Percentiles rank a stretch among this genome's conserved stretches.
These are phyloP conservation scores for Corythornis vintsioides DNA, from an alignment of 2,113 vertebrate genomes.

Conservation along the genomic window DNA sequence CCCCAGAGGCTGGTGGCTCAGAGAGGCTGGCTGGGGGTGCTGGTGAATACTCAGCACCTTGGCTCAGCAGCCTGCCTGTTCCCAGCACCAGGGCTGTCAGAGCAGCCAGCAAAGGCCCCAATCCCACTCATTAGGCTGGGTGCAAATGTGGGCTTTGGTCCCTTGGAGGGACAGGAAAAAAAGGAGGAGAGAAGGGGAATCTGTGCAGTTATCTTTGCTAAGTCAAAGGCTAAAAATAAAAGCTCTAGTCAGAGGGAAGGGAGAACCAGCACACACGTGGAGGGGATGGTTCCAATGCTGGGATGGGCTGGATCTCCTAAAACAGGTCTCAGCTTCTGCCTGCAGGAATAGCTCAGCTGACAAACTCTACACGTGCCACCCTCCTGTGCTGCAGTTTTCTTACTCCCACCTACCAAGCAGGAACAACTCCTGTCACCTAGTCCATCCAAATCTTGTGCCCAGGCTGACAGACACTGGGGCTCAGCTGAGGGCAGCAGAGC, in stretches of 20 bases:
- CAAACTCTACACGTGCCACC: background rate
- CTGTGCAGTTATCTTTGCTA: background rate
- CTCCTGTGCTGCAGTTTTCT: background rate
- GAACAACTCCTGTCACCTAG: background rate
- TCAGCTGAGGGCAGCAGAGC: background rate
- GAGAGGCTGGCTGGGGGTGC: background rate
- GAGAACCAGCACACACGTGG: fast-evolving
- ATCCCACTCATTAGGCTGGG: background rate
- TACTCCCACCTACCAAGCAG: background rate
- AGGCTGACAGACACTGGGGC: background rate
- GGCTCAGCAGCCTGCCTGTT: background rate
- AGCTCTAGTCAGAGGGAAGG: background rate
- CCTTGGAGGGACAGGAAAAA: background rate
- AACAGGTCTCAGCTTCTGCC: background rate
- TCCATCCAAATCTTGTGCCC: background rate
- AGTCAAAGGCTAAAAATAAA: background rate
- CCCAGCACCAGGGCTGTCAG: background rate
- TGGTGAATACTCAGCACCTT: slow-evolving; percentile 46
- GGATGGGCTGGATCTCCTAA: background rate
- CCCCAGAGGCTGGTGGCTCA: background rate
- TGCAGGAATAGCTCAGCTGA: background rate
- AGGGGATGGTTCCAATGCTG: background rate
- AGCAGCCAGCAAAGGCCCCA: background rate
- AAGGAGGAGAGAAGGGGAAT: background rate
- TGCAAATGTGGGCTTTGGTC: background rate